Percentiles rank a stretch among this genome's conserved stretches.
These are phyloP conservation scores for Xenotilapia leptura DNA, from an alignment of 2,113 vertebrate genomes.

Conservation along the genomic window DNA sequence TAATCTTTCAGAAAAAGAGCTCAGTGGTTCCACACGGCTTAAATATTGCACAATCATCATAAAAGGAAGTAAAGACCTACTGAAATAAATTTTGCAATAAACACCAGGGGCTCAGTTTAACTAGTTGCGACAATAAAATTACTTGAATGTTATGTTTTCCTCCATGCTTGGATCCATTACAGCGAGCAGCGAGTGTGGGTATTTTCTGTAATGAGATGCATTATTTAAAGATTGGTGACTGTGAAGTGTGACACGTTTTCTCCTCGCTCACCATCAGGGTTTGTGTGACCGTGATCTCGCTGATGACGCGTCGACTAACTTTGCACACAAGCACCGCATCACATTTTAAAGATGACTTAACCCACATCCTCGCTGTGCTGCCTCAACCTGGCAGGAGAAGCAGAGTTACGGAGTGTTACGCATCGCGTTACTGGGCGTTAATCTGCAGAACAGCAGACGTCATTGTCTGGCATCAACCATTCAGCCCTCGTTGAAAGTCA, in stretches of 20 bases:
- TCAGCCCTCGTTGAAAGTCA: not conserved
- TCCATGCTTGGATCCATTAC: not conserved
- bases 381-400: not conserved
- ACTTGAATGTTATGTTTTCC: not conserved
- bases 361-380: not conserved
- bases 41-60: not conserved
- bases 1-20: not conserved
- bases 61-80: not conserved
- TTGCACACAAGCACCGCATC: not conserved
- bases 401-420: not conserved
- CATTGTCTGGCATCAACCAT: not conserved
- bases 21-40: not conserved
- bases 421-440: not conserved
- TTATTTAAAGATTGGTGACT: not conserved
- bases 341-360: not conserved
- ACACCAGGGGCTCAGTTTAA: not conserved
- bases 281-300: conserved; percentile 9
- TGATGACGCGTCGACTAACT: not conserved
- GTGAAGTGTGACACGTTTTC: conserved; percentile 8
- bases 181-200: not conserved
- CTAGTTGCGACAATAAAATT: not conserved
- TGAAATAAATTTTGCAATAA: not conserved
- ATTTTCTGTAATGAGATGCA: not conserved
- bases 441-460: not conserved
- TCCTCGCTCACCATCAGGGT: not conserved